These are phyloP conservation scores for Ornithoptera alexandrae DNA, from an alignment of 2,888 invertebrate genomes.

Conservation along the genomic window DNA sequence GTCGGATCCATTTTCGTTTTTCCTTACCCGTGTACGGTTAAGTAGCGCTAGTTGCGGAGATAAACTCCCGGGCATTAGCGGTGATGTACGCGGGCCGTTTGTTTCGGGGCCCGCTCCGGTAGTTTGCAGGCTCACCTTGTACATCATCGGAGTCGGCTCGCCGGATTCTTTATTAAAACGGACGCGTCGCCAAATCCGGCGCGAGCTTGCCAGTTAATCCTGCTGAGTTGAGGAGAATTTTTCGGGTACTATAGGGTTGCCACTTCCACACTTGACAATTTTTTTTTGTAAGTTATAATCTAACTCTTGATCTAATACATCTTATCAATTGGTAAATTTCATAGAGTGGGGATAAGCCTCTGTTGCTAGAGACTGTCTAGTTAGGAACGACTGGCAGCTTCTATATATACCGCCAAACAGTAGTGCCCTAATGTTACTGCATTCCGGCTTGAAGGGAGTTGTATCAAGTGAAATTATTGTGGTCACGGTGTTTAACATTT, in stretches of 20 bases:
- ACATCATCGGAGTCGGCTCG: conserved; percentile 15
- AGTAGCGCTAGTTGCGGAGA: conserved; percentile 17
- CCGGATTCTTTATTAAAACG: conserved; percentile 31
- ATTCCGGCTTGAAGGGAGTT: no score
- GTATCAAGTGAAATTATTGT: no score
- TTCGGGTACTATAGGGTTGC: conserved; percentile 28
- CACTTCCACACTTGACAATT: neutral
- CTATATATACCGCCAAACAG: no score
- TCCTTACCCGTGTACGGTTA: conserved; percentile 11
- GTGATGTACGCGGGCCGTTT: conserved; percentile 14
- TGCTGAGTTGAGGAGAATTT: conserved; percentile 29
- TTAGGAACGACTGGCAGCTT: no score
- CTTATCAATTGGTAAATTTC: no score
- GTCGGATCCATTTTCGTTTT: conserved; percentile 8
- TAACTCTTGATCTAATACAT: no score
- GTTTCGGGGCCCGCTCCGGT: neutral
- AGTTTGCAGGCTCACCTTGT: conserved; percentile 13
- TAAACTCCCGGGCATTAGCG: conserved; percentile 17
- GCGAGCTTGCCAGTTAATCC: conserved; percentile 37
- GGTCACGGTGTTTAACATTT: no score
- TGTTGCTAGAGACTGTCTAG: no score
- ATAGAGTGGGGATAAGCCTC: no score
- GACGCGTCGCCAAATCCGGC: conserved; percentile 40
- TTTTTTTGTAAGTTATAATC: no score
- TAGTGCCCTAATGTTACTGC: no score